Base-by-base conservation (phyloP, 2,113 vertebrate genomes). In the Odontophorus gujanensis region DNA sequence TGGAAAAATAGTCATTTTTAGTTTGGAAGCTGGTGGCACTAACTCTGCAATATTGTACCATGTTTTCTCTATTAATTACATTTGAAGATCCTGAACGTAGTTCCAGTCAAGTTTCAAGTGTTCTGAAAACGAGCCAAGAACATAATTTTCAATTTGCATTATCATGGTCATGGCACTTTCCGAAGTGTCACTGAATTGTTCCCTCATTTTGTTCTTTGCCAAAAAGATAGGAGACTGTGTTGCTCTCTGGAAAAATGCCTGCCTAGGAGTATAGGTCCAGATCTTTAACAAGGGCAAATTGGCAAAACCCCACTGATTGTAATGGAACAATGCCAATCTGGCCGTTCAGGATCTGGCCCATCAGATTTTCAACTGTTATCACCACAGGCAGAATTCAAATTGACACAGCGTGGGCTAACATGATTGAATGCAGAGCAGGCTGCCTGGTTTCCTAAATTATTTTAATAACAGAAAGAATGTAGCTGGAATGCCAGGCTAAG, bases 401-500 rank as follows among this genome's bases (percentile, higher is more conserved):
- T 96, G 93, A 96, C 93, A 62, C 84, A 96, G 96, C 87, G 34
- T 93, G 96, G 95, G 95, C 92, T 96, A 96, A 93, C 93, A 71
- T 94, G 97, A 97, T 92, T 95, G 78, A 97, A 92, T 66, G 50
- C 63, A 87, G 97, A 97, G 81, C 82, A 96, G 95, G 95, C 95
- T 94, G 73, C 92, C 94, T 76, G 55, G 78, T 92, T 96, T 95
- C 96, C 94, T 97, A 95, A 96, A 97, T 97, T 97, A 96, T 97
- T 97, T 97, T 97, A 97, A 97, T 97, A 97, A 97, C 95, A 96
- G 96, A 97, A 97, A 97, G 96, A 97, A 98, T 97, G 96, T 92
- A 92, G 87, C 92, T 66, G 91, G 96, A 96, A 98, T 97, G 97
- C 96, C 95, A 97, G 94, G 86, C 97, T 95, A 97, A 97, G 96